These are phyloP conservation scores for Camponotus floridanus DNA, from an alignment of 1,140 invertebrate species.

Conservation along the genomic window DNA sequence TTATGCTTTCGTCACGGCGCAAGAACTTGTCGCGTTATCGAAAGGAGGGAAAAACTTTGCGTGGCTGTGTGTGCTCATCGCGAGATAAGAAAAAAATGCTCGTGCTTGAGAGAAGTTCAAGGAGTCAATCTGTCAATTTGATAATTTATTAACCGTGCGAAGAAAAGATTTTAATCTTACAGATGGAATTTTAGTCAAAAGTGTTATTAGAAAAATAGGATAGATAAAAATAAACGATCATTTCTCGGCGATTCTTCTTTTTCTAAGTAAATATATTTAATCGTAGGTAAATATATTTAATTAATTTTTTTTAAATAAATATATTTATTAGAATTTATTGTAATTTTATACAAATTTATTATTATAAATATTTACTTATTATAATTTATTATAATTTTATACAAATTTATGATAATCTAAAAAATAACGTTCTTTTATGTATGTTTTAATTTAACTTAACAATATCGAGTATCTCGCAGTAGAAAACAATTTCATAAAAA, in stretches of 20 bases:
- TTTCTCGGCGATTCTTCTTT: no score
- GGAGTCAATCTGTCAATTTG: not conserved
- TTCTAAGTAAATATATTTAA: no score
- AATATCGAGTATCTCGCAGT: not conserved
- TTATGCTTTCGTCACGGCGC: not conserved
- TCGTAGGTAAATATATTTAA: not conserved
- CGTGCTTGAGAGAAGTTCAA: not conserved
- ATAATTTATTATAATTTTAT: no score
- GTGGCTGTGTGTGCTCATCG: not conserved
- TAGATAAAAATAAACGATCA: not conserved
- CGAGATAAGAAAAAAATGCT: not conserved
- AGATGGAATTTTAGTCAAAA: not conserved
- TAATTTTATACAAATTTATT: no score
- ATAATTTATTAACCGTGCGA: not conserved
- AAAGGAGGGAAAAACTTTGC: not conserved
- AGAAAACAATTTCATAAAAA: not conserved
- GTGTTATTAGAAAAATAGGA: slow-evolving; percentile 1
- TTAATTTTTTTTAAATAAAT: not conserved
- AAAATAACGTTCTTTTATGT: not conserved
- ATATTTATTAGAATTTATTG: no score
- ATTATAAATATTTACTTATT: no score
- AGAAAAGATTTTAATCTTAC: not conserved
- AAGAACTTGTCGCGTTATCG: slow-evolving; percentile 10
- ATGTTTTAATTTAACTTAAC: not conserved
- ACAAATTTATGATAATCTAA: not conserved